phyloP scores from a whole-genome alignment of 2,113 vertebrate species.

The Scatophagus argus region DNA sequence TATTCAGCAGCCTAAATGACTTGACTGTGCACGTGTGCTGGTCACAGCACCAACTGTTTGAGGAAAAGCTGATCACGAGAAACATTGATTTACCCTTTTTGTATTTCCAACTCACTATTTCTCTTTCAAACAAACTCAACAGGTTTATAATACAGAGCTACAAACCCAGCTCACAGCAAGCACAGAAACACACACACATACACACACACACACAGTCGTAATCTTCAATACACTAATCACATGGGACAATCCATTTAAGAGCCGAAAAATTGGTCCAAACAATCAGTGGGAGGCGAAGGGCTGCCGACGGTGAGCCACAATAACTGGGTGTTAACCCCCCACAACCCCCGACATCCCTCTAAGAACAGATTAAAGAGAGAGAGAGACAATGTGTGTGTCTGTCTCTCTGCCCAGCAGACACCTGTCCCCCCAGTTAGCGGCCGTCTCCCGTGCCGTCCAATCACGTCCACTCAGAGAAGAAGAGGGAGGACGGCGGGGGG shows the following conservation, averaged over 20 bases:
- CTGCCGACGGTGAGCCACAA: conserved; percentile 28
- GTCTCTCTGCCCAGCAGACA: conserved; percentile 42
- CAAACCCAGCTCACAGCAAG: background rate
- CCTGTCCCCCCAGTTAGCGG: conserved; percentile 47
- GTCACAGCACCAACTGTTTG: no score
- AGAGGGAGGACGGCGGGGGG: background rate
- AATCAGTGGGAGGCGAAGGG: conserved; percentile 57
- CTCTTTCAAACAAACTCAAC: background rate
- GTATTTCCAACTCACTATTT: no score
- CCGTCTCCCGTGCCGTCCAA: conserved; percentile 38
- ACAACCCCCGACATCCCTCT: background rate
- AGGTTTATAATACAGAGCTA: background rate
- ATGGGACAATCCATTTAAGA: conserved; percentile 66
- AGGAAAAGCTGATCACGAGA: no score
- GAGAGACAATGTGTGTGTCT: conserved; percentile 1
- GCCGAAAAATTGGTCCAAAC: conserved; percentile 62
- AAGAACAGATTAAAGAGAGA: conserved; percentile 58
- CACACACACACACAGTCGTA: background rate
- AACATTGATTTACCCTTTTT: no score
- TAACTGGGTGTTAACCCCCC: conserved; percentile 35
- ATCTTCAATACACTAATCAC: conserved; percentile 54
- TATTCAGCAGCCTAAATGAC: no score
- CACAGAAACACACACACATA: background rate
- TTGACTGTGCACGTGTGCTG: no score
- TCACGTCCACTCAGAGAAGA: conserved; percentile 41